A percentile compares a stretch with the other conserved stretches of the same genome.
These are phyloP conservation scores for Cantharis rufa DNA, from an alignment of 2,888 invertebrate species.

Conservation along the genomic window DNA sequence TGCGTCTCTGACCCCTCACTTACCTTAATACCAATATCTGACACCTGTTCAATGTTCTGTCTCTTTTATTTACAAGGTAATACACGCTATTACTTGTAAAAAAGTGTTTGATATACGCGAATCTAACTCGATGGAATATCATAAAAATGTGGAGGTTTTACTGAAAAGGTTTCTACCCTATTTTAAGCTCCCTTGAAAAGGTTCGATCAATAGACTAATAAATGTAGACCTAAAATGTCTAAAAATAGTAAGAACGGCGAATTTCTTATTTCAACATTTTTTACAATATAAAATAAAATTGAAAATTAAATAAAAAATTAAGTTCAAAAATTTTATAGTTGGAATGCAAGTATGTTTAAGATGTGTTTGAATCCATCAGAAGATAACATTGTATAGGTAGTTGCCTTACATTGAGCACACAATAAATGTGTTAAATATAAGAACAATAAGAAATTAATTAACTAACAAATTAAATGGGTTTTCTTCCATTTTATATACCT, in stretches of 20 bases:
- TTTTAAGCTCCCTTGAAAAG: constrained; percentile 15
- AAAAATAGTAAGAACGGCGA: neutral
- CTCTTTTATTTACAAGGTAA: constrained; percentile 30
- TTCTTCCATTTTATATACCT: neutral
- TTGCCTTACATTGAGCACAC: neutral
- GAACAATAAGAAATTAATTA: neutral
- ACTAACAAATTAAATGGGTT: neutral
- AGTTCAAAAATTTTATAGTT: neutral
- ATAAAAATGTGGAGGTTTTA: constrained; percentile 13
- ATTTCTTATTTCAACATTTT: neutral
- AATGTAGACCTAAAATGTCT: constrained; percentile 4
- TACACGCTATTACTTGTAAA: constrained; percentile 15
- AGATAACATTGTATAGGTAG: neutral
- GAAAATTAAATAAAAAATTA: neutral
- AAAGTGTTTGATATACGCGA: constrained; percentile 18
- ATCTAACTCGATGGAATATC: constrained; percentile 15
- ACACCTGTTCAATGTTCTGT: constrained; percentile 38
- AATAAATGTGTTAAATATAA: neutral
- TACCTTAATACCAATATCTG: constrained; percentile 40
- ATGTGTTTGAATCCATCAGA: neutral
- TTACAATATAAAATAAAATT: neutral
- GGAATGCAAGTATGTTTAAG: neutral
- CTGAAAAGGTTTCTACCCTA: constrained; percentile 15
- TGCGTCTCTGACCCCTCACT: constrained; percentile 32
- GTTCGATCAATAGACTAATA: constrained; percentile 17